Evolutionary conservation across 1,140 invertebrate species (phyloP).

Genomic region (Camponotus vicinus): DNA sequence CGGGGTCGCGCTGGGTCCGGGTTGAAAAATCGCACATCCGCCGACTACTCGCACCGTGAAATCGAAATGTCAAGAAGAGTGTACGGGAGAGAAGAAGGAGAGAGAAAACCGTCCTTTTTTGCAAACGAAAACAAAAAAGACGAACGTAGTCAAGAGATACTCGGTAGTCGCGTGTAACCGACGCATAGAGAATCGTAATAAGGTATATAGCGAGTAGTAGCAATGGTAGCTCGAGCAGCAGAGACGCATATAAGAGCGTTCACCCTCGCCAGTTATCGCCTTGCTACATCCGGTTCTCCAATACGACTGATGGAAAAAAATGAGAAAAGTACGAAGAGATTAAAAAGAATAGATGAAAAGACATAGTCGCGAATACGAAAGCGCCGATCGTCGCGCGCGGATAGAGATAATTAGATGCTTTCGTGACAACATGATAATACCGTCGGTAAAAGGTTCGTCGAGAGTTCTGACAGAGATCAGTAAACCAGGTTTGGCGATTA

Average conservation of each 20-base stretch:
- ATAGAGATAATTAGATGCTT: constrained; percentile 66
- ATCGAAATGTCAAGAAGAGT: constrained; percentile 56
- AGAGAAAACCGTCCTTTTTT: constrained; percentile 18
- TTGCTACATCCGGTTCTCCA: constrained; percentile 28
- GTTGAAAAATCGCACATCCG: constrained; percentile 46
- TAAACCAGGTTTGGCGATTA: constrained; percentile 26
- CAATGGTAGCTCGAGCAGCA: constrained; percentile 64
- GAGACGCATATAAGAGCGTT: constrained; percentile 77
- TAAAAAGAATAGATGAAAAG: constrained; percentile 1
- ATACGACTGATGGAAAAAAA: constrained; percentile 20
- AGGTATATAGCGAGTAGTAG: constrained; percentile 73
- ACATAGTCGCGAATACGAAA: constrained; percentile 52
- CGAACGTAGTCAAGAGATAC: background rate
- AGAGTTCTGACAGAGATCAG: background rate
- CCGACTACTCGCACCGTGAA: constrained; percentile 45
- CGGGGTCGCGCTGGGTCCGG: constrained; percentile 34
- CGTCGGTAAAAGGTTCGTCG: background rate
- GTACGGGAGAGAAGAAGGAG: background rate
- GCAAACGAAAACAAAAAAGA: constrained; percentile 26
- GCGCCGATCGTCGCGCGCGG: constrained; percentile 47
- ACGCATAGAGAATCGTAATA: constrained; percentile 76
- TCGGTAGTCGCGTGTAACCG: constrained; percentile 45
- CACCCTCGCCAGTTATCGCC: constrained; percentile 76
- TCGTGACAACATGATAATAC: constrained; percentile 10
- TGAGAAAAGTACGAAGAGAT: background rate